Evolutionary conservation across 2,113 vertebrate species (phyloP).

Genomic region (Aptenodytes patagonicus): DNA sequence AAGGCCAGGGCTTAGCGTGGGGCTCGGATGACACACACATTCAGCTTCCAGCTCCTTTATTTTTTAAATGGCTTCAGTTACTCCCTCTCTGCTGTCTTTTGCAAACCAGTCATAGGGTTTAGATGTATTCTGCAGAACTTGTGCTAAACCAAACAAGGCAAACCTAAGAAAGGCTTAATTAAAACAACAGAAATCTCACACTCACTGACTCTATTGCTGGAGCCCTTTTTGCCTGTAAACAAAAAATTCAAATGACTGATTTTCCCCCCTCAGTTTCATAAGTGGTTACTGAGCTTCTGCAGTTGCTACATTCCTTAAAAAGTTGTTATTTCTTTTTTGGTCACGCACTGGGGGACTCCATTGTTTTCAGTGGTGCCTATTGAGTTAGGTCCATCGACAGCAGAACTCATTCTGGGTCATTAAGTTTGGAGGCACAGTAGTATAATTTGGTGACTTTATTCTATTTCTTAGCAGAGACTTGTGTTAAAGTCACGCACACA

Average conservation of each 20-base stretch:
- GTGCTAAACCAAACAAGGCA: constrained; percentile 60
- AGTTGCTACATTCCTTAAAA: constrained; percentile 67
- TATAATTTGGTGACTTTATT: constrained; percentile 46
- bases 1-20: neutral
- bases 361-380: constrained; percentile 65
- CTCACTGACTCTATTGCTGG: constrained; percentile 31
- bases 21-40: neutral
- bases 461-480: constrained; percentile 25
- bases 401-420: constrained; percentile 52
- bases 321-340: constrained; percentile 63
- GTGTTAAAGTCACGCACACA: neutral
- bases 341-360: constrained; percentile 63
- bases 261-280: constrained; percentile 13
- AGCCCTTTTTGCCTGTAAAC: constrained; percentile 45
- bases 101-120: neutral
- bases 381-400: constrained; percentile 63
- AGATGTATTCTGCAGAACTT: constrained; percentile 24
- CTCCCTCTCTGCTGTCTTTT: neutral
- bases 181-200: constrained; percentile 48
- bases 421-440: constrained; percentile 45
- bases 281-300: constrained; percentile 64
- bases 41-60: constrained; percentile 37
- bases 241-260: constrained; percentile 34
- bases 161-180: constrained; percentile 54
- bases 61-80: constrained; percentile 43